Percentiles rank a stretch among this genome's conserved stretches.
Evolutionary conservation across 2,888 invertebrate genomes (phyloP).

Genomic region (Philhelius pedissequus): DNA sequence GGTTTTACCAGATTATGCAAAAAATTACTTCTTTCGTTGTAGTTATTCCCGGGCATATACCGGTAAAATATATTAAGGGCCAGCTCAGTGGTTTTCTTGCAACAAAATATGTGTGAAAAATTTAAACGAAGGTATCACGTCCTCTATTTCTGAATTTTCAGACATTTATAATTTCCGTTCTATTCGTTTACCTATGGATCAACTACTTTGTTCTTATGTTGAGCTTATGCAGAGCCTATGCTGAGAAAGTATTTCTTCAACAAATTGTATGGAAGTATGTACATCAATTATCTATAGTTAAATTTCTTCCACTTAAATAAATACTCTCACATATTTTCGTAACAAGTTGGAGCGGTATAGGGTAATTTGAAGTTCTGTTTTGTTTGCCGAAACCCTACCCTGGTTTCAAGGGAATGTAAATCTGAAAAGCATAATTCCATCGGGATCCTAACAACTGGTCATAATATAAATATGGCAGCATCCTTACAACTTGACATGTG

Average conservation of each 20-base stretch:
- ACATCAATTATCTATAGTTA: slow-evolving; percentile 74
- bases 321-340: slow-evolving; percentile 69
- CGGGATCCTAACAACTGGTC: slow-evolving; percentile 5
- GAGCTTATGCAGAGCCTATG: slow-evolving; percentile 41
- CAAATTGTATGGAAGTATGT: slow-evolving; percentile 72
- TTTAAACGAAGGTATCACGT: slow-evolving; percentile 27
- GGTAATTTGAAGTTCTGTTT: slow-evolving; percentile 69
- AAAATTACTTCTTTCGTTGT: background rate
- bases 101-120: background rate
- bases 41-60: background rate
- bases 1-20: background rate
- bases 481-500: slow-evolving; percentile 1
- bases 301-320: slow-evolving; percentile 65
- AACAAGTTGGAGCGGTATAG: slow-evolving; percentile 69
- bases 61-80: background rate
- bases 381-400: slow-evolving; percentile 69
- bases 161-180: slow-evolving; percentile 18
- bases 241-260: slow-evolving; percentile 69
- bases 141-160: slow-evolving; percentile 12
- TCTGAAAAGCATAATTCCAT: background rate
- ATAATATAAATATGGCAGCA: slow-evolving; percentile 1
- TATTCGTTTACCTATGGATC: slow-evolving; percentile 5
- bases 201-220: slow-evolving; percentile 21
- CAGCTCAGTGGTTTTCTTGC: background rate
- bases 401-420: slow-evolving; percentile 10